phyloP scores from a whole-genome alignment of 2,113 vertebrate genomes.

The Tragulus kanchil region DNA sequence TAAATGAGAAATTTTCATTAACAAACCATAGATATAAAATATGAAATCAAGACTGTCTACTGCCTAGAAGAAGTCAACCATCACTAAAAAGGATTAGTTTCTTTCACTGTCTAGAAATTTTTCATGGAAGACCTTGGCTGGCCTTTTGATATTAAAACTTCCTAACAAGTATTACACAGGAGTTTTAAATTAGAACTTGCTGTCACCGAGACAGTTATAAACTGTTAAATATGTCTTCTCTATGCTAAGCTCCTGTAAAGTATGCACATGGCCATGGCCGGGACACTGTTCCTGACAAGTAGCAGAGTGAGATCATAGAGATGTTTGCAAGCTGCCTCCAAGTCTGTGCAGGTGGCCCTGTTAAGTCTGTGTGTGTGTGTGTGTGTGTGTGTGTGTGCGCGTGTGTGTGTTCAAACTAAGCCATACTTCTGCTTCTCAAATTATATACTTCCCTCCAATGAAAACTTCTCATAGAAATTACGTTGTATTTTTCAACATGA shows the following conservation, averaged over 20 bases:
- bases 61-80: slow-evolving; percentile 87
- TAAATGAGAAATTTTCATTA: slow-evolving; percentile 87
- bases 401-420: background rate
- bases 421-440: background rate
- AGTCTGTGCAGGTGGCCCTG: background rate
- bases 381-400: background rate
- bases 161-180: slow-evolving; percentile 90
- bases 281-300: slow-evolving; percentile 80
- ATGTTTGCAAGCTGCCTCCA: slow-evolving; percentile 64
- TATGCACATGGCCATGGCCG: slow-evolving; percentile 41
- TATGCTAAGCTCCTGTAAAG: slow-evolving; percentile 85
- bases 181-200: slow-evolving; percentile 90
- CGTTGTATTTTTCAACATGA: background rate
- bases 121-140: slow-evolving; percentile 91
- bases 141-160: slow-evolving; percentile 91
- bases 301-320: slow-evolving; percentile 80
- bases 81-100: slow-evolving; percentile 89
- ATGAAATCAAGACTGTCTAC: slow-evolving; percentile 88
- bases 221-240: slow-evolving; percentile 88
- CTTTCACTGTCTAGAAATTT: slow-evolving; percentile 90
- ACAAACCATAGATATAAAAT: slow-evolving; percentile 87
- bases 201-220: slow-evolving; percentile 90
- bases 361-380: no score
- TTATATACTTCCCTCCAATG: background rate
- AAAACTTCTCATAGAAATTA: background rate